phyloP scores from a whole-genome alignment of 2,113 vertebrate genomes.

The Podarcis raffonei region DNA sequence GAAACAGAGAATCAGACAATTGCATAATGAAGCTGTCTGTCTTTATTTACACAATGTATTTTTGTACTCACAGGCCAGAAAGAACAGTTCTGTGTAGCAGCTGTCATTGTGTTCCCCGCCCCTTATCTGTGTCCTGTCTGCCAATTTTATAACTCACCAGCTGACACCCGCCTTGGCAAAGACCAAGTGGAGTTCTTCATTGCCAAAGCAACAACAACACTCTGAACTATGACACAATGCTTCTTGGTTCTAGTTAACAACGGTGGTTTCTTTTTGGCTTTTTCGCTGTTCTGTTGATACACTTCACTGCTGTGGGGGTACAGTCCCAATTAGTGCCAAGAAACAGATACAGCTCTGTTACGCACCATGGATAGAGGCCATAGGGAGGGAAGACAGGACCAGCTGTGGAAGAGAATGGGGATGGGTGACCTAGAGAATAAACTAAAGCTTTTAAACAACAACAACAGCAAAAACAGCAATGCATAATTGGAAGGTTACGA shows the following conservation, averaged over 20 bases:
- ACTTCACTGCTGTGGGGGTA: slow-evolving; percentile 15
- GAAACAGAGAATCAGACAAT: slow-evolving; percentile 75
- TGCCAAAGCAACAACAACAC: slow-evolving; percentile 73
- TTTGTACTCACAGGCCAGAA: slow-evolving; percentile 82
- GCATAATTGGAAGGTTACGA: slow-evolving; percentile 39
- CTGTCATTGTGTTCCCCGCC: slow-evolving; percentile 82
- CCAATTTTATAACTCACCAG: slow-evolving; percentile 83
- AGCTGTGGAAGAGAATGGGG: slow-evolving; percentile 19
- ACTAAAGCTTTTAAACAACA: slow-evolving; percentile 33
- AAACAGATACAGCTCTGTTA: slow-evolving; percentile 57
- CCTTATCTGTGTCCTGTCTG: slow-evolving; percentile 82
- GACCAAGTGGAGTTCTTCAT: slow-evolving; percentile 58
- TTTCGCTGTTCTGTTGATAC: slow-evolving; percentile 36
- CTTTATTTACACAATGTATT: slow-evolving; percentile 83
- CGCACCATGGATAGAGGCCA: slow-evolving; percentile 1
- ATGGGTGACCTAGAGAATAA: slow-evolving; percentile 32
- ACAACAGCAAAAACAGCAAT: slow-evolving; percentile 14
- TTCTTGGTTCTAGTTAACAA: slow-evolving; percentile 71
- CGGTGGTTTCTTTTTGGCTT: slow-evolving; percentile 55
- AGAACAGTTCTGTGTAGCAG: slow-evolving; percentile 84
- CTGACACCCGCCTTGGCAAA: slow-evolving; percentile 83
- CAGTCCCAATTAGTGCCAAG: slow-evolving; percentile 20
- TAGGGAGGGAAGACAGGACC: slow-evolving; percentile 40
- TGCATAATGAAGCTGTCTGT: slow-evolving; percentile 84
- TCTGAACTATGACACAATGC: slow-evolving; percentile 80